phyloP scores from a whole-genome alignment of 2,888 invertebrate species.

The Seira sanloemensis region DNA sequence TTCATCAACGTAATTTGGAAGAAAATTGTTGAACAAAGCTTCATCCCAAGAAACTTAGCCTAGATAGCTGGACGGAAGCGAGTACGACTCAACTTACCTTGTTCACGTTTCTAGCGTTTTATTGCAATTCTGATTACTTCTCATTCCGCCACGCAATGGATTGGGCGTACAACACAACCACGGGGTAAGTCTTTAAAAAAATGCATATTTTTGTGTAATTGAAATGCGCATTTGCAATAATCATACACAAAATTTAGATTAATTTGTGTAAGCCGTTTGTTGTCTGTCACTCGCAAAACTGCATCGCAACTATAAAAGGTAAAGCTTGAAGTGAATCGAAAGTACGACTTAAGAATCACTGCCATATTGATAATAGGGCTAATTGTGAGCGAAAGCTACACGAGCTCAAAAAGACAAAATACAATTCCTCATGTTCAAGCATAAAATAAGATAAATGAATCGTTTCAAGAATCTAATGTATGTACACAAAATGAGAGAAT shows the following conservation, averaged over 20 bases:
- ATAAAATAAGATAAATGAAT: constrained; percentile 43
- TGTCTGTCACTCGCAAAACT: too few relatives aligned
- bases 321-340: neutral
- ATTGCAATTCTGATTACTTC: neutral
- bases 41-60: neutral
- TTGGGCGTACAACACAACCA: constrained; percentile 68
- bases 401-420: constrained; percentile 11
- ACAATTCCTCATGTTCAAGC: neutral
- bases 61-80: neutral
- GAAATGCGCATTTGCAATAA: neutral
- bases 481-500: neutral
- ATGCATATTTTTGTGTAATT: neutral
- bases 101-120: neutral
- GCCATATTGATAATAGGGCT: constrained; percentile 35
- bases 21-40: neutral
- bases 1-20: neutral
- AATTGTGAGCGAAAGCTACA: constrained; percentile 53
- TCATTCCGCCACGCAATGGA: constrained; percentile 46
- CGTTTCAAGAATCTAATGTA: constrained; percentile 37
- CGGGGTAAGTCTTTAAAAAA: constrained; percentile 55
- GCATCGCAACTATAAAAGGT: too few relatives aligned
- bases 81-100: neutral
- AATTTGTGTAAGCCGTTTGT: neutral
- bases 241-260: neutral
- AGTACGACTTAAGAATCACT: neutral